Evolutionary conservation across 2,113 vertebrate species (phyloP).

Genomic region (Phyllostomus hastatus): DNA sequence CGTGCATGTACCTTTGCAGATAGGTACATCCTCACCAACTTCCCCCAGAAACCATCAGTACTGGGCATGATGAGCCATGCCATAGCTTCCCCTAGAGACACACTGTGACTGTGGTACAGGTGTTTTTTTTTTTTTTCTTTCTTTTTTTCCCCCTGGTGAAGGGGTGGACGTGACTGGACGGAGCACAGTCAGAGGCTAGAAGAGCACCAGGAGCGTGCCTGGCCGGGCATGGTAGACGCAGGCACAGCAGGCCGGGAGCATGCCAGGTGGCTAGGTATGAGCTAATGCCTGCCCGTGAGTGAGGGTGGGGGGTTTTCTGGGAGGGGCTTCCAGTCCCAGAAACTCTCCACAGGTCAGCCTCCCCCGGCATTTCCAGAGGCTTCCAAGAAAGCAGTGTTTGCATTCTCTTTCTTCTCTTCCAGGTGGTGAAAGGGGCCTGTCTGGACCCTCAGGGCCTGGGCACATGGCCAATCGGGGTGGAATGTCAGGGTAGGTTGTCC

Average conservation of each 20-base stretch:
- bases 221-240: conserved; percentile 84
- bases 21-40: background rate
- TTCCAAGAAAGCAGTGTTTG: background rate
- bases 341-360: background rate
- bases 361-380: background rate
- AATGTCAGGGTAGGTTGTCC: conserved; percentile 83
- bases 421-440: conserved; percentile 88
- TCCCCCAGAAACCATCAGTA: background rate
- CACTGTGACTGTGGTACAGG: background rate
- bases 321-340: background rate
- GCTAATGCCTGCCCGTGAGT: fast-evolving
- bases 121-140: background rate
- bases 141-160: conserved; percentile 56
- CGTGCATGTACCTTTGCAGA: background rate
- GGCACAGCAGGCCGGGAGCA: conserved; percentile 78
- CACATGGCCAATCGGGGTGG: conserved; percentile 86
- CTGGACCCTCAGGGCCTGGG: conserved; percentile 83
- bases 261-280: conserved; percentile 82
- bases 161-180: conserved; percentile 87
- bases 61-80: background rate
- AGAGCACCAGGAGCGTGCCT: conserved; percentile 84
- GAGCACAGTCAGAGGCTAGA: conserved; percentile 91
- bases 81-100: background rate
- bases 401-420: background rate
- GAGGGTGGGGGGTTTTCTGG: background rate